Percentiles rank a stretch among this genome's conserved stretches.
Evolutionary conservation across 2,113 vertebrate species (phyloP).

Genomic region (Myiopsitta monachus): DNA sequence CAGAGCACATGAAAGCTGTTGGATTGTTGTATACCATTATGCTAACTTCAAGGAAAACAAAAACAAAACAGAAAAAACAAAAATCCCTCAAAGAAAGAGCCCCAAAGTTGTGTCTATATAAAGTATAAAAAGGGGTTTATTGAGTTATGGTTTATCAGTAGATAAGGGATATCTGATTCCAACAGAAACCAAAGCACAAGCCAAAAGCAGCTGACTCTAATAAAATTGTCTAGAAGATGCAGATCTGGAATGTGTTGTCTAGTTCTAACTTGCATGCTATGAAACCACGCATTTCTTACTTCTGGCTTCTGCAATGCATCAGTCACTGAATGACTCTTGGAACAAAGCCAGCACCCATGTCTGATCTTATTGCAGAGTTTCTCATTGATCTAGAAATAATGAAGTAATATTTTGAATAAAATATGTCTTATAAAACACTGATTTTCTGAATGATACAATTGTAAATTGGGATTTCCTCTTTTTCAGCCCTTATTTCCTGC

Average conservation of each 20-base stretch:
- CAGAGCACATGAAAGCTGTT: not conserved
- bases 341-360: not conserved
- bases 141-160: not conserved
- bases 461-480: not conserved
- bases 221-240: not conserved
- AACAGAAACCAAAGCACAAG: not conserved
- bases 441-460: not conserved
- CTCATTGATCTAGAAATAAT: not conserved
- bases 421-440: not conserved
- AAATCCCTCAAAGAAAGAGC: not conserved
- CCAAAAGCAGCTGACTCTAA: not conserved
- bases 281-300: slow-evolving; percentile 3
- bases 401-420: not conserved
- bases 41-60: not conserved
- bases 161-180: not conserved
- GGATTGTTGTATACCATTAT: not conserved
- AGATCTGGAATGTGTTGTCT: not conserved
- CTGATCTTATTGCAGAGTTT: not conserved
- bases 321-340: not conserved
- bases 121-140: not conserved
- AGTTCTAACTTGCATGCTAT: not conserved
- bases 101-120: not conserved
- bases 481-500: not conserved
- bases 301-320: not conserved
- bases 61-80: not conserved